phyloP scores from a whole-genome alignment of 2,888 invertebrate genomes.

The Mythimna albipuncta region DNA sequence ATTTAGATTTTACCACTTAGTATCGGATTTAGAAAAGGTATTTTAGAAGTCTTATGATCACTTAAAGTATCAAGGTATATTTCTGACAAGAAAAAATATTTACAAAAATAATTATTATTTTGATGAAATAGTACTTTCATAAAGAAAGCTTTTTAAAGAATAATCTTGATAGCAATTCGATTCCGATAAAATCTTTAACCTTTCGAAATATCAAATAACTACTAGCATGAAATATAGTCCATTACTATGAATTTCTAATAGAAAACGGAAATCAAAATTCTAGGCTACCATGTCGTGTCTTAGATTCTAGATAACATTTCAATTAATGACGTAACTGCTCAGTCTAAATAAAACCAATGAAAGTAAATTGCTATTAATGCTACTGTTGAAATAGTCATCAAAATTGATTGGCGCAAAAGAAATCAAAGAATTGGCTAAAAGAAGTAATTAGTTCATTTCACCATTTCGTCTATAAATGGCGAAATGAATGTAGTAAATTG shows the following conservation, averaged over 20 bases:
- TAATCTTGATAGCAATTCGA: neutral
- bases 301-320: conserved; percentile 37
- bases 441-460: too few relatives aligned
- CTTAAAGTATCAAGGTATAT: too few relatives aligned
- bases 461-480: too few relatives aligned
- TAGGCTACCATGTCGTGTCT: conserved; percentile 51
- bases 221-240: conserved; percentile 18
- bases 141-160: conserved; percentile 5
- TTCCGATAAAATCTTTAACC: neutral
- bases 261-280: conserved; percentile 52
- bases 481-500: too few relatives aligned
- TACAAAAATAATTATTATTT: too few relatives aligned
- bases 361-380: conserved; percentile 20
- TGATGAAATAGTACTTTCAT: neutral
- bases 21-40: neutral
- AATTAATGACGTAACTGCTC: conserved; percentile 39
- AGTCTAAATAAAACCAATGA: conserved; percentile 30
- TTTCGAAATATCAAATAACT: conserved; percentile 4
- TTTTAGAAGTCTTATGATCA: neutral
- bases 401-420: conserved; percentile 11
- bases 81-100: too few relatives aligned
- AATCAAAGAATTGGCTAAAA: neutral
- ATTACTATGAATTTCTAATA: conserved; percentile 40
- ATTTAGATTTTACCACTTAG: conserved; percentile 15
- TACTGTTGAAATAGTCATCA: conserved; percentile 20